Evolutionary conservation across 2,888 invertebrate genomes (phyloP).

Genomic region (Cataglyphis albicans): DNA sequence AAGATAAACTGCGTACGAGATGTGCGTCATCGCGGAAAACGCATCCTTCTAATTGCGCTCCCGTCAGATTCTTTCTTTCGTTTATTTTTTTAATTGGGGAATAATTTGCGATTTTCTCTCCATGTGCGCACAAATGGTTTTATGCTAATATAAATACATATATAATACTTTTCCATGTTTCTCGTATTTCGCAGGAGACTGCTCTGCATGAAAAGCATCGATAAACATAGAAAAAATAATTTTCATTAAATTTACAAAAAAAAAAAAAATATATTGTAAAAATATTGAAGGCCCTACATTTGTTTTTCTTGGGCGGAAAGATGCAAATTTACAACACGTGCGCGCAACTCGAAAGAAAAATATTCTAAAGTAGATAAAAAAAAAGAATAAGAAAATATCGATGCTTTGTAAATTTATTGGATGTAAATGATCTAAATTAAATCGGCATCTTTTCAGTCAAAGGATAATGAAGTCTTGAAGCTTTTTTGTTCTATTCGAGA

Average conservation of each 20-base stretch:
- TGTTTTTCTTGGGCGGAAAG: background rate
- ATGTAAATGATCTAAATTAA: background rate
- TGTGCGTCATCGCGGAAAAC: constrained; percentile 27
- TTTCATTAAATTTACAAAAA: constrained; percentile 19
- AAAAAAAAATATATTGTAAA: background rate
- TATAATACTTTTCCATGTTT: background rate
- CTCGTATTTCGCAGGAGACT: background rate
- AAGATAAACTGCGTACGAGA: constrained; percentile 36
- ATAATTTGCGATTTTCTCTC: constrained; percentile 8
- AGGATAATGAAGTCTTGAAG: constrained; percentile 4
- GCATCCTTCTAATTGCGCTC: constrained; percentile 33
- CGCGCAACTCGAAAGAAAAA: background rate
- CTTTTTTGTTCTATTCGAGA: background rate
- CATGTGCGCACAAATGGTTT: background rate
- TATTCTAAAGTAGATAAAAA: background rate
- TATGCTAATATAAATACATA: background rate
- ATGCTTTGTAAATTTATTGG: constrained; percentile 8
- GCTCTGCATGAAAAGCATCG: background rate
- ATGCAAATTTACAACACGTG: background rate
- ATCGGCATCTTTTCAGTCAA: background rate
- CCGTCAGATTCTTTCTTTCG: background rate
- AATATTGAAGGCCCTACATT: background rate
- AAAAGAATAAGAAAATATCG: background rate
- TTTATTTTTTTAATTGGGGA: constrained; percentile 4
- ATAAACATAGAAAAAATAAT: background rate